These are phyloP conservation scores for Mormyrus proboscirostris DNA, from an alignment of 2,797 vertebrate genomes.

Conservation along the genomic window DNA sequence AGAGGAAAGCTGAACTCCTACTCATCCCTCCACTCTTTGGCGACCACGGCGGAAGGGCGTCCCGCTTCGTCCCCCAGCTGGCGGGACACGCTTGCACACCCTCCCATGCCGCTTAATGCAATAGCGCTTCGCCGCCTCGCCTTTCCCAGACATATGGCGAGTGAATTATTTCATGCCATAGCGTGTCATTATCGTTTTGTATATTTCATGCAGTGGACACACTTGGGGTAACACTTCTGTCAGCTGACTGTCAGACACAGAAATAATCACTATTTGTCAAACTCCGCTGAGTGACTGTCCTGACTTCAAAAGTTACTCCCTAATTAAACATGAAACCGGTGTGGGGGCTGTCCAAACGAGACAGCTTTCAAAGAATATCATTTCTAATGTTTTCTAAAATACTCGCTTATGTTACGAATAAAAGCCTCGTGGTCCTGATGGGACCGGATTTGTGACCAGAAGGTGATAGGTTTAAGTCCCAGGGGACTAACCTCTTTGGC, in stretches of 20 bases:
- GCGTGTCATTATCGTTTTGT: conserved; percentile 40
- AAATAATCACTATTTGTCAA: conserved; percentile 39
- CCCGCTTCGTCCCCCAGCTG: neutral
- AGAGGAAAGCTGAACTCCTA: neutral
- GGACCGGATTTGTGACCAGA: neutral
- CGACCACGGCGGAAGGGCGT: neutral
- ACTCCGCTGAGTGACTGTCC: conserved; percentile 32
- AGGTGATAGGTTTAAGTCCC: neutral
- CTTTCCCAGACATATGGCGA: neutral
- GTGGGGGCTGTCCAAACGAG: neutral
- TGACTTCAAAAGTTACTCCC: conserved; percentile 39
- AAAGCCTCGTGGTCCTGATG: neutral
- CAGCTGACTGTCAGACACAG: conserved; percentile 40
- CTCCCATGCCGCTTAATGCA: neutral
- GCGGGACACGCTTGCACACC: too few species aligned
- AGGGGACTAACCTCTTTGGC: neutral
- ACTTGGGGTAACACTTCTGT: conserved; percentile 30
- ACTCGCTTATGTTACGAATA: neutral
- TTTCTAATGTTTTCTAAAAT: neutral
- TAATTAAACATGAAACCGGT: conserved; percentile 43
- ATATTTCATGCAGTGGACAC: conserved; percentile 41
- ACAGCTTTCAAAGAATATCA: neutral
- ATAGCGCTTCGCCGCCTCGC: neutral
- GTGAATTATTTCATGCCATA: conserved; percentile 42
- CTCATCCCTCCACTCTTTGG: neutral